Base-by-base conservation (phyloP, 2,888 invertebrate genomes). In the Apotomis betuletana region DNA sequence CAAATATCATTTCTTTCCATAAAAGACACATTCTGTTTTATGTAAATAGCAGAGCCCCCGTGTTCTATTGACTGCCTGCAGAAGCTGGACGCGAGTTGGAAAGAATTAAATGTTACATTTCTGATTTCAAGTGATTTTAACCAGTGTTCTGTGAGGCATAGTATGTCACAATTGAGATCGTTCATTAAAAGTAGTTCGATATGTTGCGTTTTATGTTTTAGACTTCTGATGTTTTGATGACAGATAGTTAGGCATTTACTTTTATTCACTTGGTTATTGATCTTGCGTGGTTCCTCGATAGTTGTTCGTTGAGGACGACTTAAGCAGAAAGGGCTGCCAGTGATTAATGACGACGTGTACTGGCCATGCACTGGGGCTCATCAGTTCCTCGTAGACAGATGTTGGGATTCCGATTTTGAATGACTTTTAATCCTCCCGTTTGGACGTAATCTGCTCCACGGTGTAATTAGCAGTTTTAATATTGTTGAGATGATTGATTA, bases 321-420 rank as follows among this genome's bases (percentile, higher is more conserved):
- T 61, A 49, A 51, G 5, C 10, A 61, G 61, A 61, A 61, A 61
- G 61, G 61, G 61, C 61, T 61, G 61, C 61, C 61, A 61, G 12
- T 61, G 49, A 5, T 61, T 61, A 3, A 61, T 61, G 12, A 15
- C 9, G 9, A 61, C 61, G 12, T 61, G 61, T 5, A 61, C 5
- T 27, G 61, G 61, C 61, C 61, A 61, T 6, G 27, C 49, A 5
- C 15, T 15, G 5, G 61, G 49, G 1, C 27, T 12, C 10, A 9
- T 61, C 1, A 61, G 13, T 49, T 49, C n/a, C 1, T 61, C 61
- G 5, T 27, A 61, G 4, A 61, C 36, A 3, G 61, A 36, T 27
- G 36, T 12, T 10, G 57, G 57, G 3, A 57, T 57, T 3, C 57
- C 57, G 15, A 57, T 57, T 27, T 61, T 61, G 27, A 46, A 51